Base-by-base conservation (phyloP, 1,140 invertebrate species). In the Teleogryllus occipitalis region DNA sequence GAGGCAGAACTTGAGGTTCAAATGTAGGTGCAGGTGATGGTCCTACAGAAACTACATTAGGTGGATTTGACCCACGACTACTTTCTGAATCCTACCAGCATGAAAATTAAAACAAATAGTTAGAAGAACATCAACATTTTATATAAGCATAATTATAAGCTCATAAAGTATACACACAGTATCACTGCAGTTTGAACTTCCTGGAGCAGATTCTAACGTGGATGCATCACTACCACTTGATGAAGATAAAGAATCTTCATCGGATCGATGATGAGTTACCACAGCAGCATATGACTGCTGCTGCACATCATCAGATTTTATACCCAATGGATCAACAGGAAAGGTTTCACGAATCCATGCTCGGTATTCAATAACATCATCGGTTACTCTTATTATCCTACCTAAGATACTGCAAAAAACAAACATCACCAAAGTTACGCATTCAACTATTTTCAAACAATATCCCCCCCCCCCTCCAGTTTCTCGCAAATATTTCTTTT, bases 341-440 rank as follows among this genome's bases (percentile, higher is more conserved):
- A 92, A 92, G 82, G 88, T 91, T 83, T 91, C 89, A 81, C 90
- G 90, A 82, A 93, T 91, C 91, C 92, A 93, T 82, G 89, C 89
- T 81, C 97, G 91, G 86, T 98, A 98, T 77, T 95, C 91, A 83
- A 98, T 93, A 74, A 98, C 97, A 87, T 97, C 95, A 87, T 98
- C 96, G 18, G 96, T 97, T 80, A 98, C 93, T 82, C 94, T 91
- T 80, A 98, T 91, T 82, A 98, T 96, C 82, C 96, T 92, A 81
- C 96, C 96, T 81, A 98, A 88, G 85, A 96, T 95, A 87, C 92
- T 92, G 84, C 83, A 83, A 85, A 82, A 75, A 80, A 27, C 12
- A 79, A 81, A 75, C 39, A 21, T 27, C 27, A 76, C 0, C n/a
- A 76, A 15, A 22, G 22, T 75, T 27, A 77, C 74, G 5, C 27